Base-by-base conservation (phyloP, 2,888 invertebrate species). In the Drosophila rubida region DNA sequence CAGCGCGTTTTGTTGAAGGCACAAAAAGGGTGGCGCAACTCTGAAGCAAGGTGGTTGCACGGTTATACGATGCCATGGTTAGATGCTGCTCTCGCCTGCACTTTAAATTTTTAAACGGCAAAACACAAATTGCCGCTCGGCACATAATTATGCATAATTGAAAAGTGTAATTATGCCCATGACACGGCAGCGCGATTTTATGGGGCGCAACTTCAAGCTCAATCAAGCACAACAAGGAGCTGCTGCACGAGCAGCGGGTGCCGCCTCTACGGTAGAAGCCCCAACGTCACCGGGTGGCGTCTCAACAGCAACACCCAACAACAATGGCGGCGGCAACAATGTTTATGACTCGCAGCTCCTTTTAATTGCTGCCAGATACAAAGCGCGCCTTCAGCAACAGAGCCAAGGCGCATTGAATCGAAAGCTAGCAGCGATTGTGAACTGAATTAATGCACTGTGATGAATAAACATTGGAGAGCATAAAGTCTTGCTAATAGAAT, bases 91-190 rank as follows among this genome's bases (percentile, higher is more conserved):
- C 2, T 3, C 3, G 19, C 19, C 54, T 80, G 80, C 78, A 86
- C 80, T 82, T 82, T 78, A 82, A 82, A 76, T 66, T 78, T 80
- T 80, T 76, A 86, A 85, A 63, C 63, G 67, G 35, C 58, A 67
- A 65, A 65, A 64, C 75, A 71, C 72, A 82, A 81, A 75, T 80
- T 79, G 78, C 83, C 63, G 32, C 62, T 64, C 69, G 72, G 76
- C 83, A 82, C 72, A 78, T 85, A 81, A 85, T 81, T 81, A 82
- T 80, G 71, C 86, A 86, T 86, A 86, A 82, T 82, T 82, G 83
- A 86, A 82, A 86, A 80, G 78, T 69, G 80, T 86, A 81, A 81
- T 85, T 85, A 81, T 65, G 78, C 55, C 62, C 53, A 35, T 53
- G 72, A 63, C 60, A 39, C 51, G 32, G 32, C n/a, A 30, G 25